Evolutionary conservation across 1,140 invertebrate species (phyloP).

Genomic region (Hirudo medicinalis): DNA sequence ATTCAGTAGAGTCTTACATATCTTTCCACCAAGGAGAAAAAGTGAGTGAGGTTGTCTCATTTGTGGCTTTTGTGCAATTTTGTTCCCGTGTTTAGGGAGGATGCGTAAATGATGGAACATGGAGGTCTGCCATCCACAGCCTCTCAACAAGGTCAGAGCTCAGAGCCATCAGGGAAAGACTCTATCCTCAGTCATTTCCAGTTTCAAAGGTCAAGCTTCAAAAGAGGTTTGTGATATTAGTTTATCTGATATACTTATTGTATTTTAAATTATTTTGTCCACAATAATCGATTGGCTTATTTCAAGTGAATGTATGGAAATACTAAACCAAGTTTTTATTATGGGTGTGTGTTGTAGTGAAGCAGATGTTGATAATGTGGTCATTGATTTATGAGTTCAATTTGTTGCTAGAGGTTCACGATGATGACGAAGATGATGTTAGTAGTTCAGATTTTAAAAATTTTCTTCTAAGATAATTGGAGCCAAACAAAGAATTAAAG

Average conservation of each 20-base stretch:
- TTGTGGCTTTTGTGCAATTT: no score
- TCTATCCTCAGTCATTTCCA: conserved; percentile 54
- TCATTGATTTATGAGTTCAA: neutral
- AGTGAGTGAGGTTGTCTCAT: conserved; percentile 25
- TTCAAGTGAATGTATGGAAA: no score
- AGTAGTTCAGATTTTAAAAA: no score
- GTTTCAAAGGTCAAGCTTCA: conserved; percentile 46
- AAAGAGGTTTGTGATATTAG: conserved; percentile 25
- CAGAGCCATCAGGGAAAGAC: conserved; percentile 47
- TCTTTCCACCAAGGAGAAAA: conserved; percentile 29
- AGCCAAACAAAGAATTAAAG: no score
- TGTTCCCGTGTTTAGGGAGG: conserved; percentile 28
- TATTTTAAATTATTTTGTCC: no score
- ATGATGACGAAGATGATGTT: neutral
- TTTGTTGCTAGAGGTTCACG: neutral
- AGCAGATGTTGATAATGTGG: neutral
- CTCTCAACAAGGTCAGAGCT: conserved; percentile 53
- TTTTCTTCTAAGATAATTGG: no score
- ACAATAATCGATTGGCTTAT: no score
- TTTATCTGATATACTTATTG: no score
- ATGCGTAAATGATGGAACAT: conserved; percentile 59
- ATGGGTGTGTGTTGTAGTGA: no score
- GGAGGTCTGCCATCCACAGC: conserved; percentile 64
- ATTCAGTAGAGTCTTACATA: conserved; percentile 62
- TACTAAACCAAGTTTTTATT: no score